A percentile compares a stretch with the other conserved stretches of the same genome.
Conservation (phyloP, 1,140 invertebrate genomes). For the Lasioglossum baleicum region DNA sequence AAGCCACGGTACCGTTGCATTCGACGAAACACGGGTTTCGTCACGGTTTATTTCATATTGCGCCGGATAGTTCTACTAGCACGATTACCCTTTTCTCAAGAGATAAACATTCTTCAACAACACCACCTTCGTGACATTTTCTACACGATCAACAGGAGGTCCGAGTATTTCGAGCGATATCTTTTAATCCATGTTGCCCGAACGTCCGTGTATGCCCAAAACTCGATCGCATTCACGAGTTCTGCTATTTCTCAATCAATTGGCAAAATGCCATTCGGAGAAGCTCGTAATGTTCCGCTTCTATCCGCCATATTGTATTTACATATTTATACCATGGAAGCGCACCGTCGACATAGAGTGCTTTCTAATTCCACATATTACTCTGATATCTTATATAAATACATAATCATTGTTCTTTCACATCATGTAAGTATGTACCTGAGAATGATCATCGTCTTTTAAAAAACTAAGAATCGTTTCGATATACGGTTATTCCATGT, state of each 20-base stretch:
- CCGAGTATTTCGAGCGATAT: neutral
- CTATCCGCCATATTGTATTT: conserved; percentile 64
- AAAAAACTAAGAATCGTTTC: neutral
- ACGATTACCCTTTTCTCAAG: conserved; percentile 11
- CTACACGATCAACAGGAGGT: neutral
- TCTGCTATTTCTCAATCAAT: conserved; percentile 29
- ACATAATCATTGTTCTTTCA: no score
- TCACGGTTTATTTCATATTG: conserved; percentile 44
- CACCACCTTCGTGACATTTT: conserved; percentile 50
- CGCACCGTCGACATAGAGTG: conserved; percentile 32
- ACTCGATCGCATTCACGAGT: conserved; percentile 6
- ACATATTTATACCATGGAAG: conserved; percentile 60
- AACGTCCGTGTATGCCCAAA: neutral
- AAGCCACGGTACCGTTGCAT: conserved; percentile 32
- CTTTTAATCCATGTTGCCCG: conserved; percentile 18
- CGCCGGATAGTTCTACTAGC: neutral
- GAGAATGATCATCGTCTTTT: neutral
- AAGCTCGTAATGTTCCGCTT: conserved; percentile 53
- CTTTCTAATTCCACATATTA: neutral
- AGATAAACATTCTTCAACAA: conserved; percentile 59
- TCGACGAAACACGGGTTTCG: neutral
- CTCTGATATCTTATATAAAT: no score
- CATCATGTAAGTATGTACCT: neutral
- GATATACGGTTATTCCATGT: neutral
- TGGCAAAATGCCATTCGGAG: conserved; percentile 48